Evolutionary conservation across 2,797 vertebrate species (phyloP).

Genomic region (Chloroceryle inda): DNA sequence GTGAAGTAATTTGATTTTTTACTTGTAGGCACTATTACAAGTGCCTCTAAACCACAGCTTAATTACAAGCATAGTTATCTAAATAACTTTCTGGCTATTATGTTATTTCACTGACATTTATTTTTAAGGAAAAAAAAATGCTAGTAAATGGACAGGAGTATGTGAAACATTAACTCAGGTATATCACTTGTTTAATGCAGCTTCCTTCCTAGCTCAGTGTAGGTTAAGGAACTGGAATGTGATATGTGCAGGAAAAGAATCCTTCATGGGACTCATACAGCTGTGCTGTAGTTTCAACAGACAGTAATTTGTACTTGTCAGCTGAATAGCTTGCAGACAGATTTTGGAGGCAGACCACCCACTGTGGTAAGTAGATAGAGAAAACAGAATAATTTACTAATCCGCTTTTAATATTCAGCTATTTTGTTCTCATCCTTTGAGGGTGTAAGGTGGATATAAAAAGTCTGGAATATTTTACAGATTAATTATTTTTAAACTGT

Average conservation of each 20-base stretch:
- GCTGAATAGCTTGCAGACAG: not conserved
- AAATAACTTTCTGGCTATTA: not conserved
- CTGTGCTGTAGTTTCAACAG: not conserved
- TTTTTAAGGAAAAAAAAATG: not conserved
- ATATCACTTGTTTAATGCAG: not conserved
- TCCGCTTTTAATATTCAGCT: not conserved
- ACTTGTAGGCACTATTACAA: not conserved
- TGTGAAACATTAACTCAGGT: not conserved
- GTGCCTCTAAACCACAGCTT: not conserved
- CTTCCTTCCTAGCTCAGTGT: not conserved
- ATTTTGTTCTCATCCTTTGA: not conserved
- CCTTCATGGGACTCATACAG: not conserved
- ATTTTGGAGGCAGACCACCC: constrained; percentile 44
- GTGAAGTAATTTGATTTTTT: not conserved
- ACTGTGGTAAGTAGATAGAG: not conserved
- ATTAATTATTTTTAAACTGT: constrained; percentile 2
- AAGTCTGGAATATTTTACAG: not conserved
- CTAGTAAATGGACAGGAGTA: not conserved
- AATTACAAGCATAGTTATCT: not conserved
- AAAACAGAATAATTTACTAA: constrained; percentile 21
- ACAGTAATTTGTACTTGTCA: constrained; percentile 34
- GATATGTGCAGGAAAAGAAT: constrained; percentile 11
- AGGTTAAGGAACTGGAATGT: not conserved
- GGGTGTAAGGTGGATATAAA: not conserved
- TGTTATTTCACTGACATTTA: not conserved